phyloP scores from a whole-genome alignment of 2,113 vertebrate genomes.

The Dipodomys stephensi region DNA sequence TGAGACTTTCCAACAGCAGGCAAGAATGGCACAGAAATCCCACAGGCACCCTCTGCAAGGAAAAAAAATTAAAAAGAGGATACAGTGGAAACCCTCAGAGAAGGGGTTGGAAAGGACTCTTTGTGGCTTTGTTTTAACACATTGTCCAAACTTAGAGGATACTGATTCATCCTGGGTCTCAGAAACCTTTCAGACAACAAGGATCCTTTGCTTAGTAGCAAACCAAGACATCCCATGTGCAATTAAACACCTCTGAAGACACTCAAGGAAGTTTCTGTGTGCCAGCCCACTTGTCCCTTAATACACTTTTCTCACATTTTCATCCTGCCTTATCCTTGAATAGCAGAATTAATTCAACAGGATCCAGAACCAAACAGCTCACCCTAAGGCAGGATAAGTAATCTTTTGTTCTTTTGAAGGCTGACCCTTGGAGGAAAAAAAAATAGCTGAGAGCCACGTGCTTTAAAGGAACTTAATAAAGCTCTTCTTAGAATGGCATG shows the following conservation, averaged over 20 bases:
- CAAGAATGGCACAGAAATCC: not conserved
- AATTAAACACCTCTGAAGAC: slow-evolving; percentile 49
- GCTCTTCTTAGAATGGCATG: slow-evolving; percentile 26
- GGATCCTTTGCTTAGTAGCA: slow-evolving; percentile 22
- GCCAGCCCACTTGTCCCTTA: not conserved
- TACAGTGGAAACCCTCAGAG: slow-evolving; percentile 3
- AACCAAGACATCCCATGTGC: slow-evolving; percentile 22
- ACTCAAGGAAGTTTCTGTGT: not conserved
- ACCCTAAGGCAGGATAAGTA: slow-evolving; percentile 25
- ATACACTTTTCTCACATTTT: slow-evolving; percentile 48
- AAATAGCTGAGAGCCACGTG: slow-evolving; percentile 52
- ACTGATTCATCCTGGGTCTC: slow-evolving; percentile 47
- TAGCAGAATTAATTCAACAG: slow-evolving; percentile 29
- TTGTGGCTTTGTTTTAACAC: slow-evolving; percentile 7
- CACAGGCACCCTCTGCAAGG: not conserved
- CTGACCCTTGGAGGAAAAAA: not conserved
- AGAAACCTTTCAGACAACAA: slow-evolving; percentile 47
- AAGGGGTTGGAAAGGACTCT: slow-evolving; percentile 9
- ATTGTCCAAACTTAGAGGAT: slow-evolving; percentile 6
- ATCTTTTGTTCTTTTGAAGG: slow-evolving; percentile 71
- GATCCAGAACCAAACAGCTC: slow-evolving; percentile 31
- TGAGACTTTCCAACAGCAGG: slow-evolving; percentile 26
- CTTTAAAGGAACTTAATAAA: slow-evolving; percentile 59
- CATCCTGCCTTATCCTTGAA: slow-evolving; percentile 5
- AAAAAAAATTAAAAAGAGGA: not conserved